phyloP scores from a whole-genome alignment of 1,140 invertebrate genomes.

The Bombus huntii region DNA sequence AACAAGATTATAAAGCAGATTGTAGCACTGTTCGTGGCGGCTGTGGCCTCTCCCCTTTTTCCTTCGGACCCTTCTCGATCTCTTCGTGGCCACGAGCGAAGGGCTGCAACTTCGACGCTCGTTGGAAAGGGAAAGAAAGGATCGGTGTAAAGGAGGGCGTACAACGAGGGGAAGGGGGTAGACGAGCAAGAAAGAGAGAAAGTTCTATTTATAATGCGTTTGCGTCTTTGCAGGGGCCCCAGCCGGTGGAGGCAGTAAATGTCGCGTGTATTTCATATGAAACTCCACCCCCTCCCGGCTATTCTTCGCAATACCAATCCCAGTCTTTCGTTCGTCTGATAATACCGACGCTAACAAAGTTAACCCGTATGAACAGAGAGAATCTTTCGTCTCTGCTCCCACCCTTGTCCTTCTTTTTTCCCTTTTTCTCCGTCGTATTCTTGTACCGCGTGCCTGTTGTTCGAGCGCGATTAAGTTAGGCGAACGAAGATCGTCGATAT shows the following conservation, averaged over 20 bases:
- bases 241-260: constrained; percentile 81
- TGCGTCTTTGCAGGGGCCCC: constrained; percentile 76
- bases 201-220: constrained; percentile 82
- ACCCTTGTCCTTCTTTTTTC: background rate
- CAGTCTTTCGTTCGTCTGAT: constrained; percentile 74
- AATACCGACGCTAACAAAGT: constrained; percentile 78
- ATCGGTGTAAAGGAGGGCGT: constrained; percentile 1
- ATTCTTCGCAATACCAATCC: constrained; percentile 79
- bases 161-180: background rate
- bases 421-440: background rate
- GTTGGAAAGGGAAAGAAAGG: background rate
- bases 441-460: background rate
- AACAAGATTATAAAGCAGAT: constrained; percentile 82
- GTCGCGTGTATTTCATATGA: constrained; percentile 83
- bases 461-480: background rate
- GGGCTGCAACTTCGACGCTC: constrained; percentile 11
- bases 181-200: constrained; percentile 53
- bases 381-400: background rate
- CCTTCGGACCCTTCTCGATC: constrained; percentile 62
- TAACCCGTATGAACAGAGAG: constrained; percentile 64
- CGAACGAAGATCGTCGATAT: too few relatives aligned
- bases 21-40: constrained; percentile 66
- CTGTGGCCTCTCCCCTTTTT: constrained; percentile 25
- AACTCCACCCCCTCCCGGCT: constrained; percentile 78
- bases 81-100: constrained; percentile 38